Conservation (phyloP, 2,797 vertebrate genomes). For the Adelosebastes latens region DNA sequence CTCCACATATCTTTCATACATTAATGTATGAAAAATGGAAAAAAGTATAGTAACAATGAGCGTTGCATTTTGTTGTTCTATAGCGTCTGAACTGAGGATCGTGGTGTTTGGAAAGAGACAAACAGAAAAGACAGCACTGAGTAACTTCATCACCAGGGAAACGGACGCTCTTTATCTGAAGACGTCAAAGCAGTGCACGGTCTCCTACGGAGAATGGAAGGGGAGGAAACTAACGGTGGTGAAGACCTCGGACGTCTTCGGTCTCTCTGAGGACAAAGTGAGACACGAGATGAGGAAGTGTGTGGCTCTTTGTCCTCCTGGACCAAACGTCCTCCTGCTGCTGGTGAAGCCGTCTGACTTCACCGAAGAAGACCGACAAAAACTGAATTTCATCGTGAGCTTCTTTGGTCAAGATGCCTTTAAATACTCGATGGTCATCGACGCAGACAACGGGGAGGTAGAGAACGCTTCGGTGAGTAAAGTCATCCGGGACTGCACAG, state of each 20-base stretch:
- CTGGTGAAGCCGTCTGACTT: slow-evolving; percentile 36
- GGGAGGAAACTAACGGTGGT: slow-evolving; percentile 19
- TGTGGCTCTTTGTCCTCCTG: slow-evolving; percentile 29
- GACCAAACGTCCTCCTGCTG: slow-evolving; percentile 54
- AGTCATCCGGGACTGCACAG: slow-evolving; percentile 21
- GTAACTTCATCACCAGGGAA: slow-evolving; percentile 21
- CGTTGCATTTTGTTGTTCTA: neutral
- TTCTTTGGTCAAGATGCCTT: slow-evolving; percentile 35
- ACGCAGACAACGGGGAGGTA: neutral
- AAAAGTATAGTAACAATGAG: fast-evolving
- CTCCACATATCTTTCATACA: too few relatives aligned
- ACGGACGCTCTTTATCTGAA: fast-evolving
- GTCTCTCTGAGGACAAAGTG: neutral
- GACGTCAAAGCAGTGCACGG: neutral
- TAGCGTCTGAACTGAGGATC: slow-evolving; percentile 43
- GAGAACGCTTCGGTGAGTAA: neutral
- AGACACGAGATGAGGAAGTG: slow-evolving; percentile 28
- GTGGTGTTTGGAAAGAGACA: slow-evolving; percentile 42
- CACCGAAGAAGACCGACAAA: slow-evolving; percentile 6
- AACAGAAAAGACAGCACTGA: slow-evolving; percentile 1
- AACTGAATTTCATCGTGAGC: neutral
- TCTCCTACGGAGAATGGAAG: neutral
- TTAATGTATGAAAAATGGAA: too few relatives aligned
- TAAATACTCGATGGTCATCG: slow-evolving; percentile 20
- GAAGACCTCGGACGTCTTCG: slow-evolving; percentile 30